A percentile compares a stretch with the other conserved stretches of the same genome.
Evolutionary conservation across 2,888 invertebrate species (phyloP).

Genomic region (Agonopterix heracliana): DNA sequence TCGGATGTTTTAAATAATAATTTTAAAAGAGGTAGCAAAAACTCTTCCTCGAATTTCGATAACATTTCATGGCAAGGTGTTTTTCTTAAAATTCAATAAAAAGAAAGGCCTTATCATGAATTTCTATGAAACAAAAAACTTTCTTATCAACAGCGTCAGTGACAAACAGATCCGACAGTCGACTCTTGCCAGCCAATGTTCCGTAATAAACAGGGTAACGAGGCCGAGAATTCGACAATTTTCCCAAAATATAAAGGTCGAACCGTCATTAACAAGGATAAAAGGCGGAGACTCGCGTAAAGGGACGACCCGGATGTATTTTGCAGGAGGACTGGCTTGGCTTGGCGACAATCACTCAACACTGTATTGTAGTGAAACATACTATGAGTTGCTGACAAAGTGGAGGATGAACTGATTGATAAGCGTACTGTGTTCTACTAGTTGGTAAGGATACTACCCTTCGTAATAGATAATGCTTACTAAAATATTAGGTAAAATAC

Average conservation of each 20-base stretch:
- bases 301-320: conserved; percentile 15
- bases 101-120: not conserved
- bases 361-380: conserved; percentile 4
- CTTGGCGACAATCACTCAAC: conserved; percentile 9
- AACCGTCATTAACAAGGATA: conserved; percentile 41
- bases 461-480: no score
- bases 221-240: conserved; percentile 24
- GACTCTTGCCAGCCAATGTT: not conserved
- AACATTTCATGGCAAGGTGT: no score
- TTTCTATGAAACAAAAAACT: not conserved
- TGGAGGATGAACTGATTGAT: conserved; percentile 9
- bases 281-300: conserved; percentile 33
- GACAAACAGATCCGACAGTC: not conserved
- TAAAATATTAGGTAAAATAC: no score
- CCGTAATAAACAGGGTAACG: conserved; percentile 18
- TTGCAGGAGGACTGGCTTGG: conserved; percentile 5
- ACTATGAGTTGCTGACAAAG: conserved; percentile 5
- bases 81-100: not conserved
- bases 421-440: no score
- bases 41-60: no score
- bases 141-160: not conserved
- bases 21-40: no score
- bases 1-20: no score
- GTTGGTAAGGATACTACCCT: no score
- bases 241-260: conserved; percentile 35